phyloP scores from a whole-genome alignment of 2,113 vertebrate species.

The western clawed frog (Xenopus tropicalis) region DNA sequence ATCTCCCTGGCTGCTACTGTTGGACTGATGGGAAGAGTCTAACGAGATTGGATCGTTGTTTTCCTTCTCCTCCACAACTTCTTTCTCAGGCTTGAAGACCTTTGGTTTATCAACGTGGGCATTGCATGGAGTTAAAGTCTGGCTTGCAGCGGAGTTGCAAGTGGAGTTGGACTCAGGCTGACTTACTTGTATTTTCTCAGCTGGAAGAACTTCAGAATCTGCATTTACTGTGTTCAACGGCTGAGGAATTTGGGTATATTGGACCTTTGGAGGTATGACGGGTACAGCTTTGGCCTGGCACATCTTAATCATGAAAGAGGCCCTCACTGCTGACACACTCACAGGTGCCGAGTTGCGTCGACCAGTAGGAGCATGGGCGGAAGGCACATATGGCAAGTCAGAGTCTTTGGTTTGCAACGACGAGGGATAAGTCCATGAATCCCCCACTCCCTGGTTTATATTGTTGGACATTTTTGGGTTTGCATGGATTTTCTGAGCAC shows the following conservation, averaged over 20 bases:
- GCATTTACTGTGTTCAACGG: conserved; percentile 67
- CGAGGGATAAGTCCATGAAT: conserved; percentile 54
- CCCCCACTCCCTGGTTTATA: conserved; percentile 26
- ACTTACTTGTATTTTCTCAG: conserved; percentile 61
- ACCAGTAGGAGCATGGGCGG: conserved; percentile 63
- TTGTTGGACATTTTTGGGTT: not conserved
- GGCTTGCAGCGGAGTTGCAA: not conserved
- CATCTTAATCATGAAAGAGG: conserved; percentile 94
- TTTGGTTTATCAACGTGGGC: conserved; percentile 57
- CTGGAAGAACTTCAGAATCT: conserved; percentile 32
- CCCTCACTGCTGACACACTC: conserved; percentile 87
- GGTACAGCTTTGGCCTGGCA: conserved; percentile 92
- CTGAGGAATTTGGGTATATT: conserved; percentile 91
- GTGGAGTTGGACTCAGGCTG: conserved; percentile 29
- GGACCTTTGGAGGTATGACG: conserved; percentile 87
- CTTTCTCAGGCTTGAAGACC: conserved; percentile 59
- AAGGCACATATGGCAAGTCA: conserved; percentile 60
- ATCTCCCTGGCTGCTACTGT: conserved; percentile 54
- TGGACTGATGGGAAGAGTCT: conserved; percentile 41
- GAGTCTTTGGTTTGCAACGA: conserved; percentile 50
- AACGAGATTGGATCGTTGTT: conserved; percentile 60
- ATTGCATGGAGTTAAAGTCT: conserved; percentile 23
- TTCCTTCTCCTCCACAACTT: conserved; percentile 74
- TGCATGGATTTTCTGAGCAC: conserved; percentile 51
- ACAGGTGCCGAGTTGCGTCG: conserved; percentile 91